phyloP scores from a whole-genome alignment of 2,888 invertebrate genomes.

The Tethea ocularis region DNA sequence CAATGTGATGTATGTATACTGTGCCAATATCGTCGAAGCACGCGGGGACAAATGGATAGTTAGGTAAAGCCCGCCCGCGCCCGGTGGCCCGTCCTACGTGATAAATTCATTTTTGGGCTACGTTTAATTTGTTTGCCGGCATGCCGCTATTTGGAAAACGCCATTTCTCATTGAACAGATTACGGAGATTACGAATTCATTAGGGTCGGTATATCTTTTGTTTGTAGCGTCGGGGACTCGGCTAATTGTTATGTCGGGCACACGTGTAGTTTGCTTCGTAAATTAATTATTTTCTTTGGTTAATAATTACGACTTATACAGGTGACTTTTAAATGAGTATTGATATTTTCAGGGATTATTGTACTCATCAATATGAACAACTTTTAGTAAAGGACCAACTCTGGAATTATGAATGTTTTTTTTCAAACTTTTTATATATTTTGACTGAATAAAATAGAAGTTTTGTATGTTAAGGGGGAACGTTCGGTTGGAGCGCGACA shows the following conservation, averaged over 20 bases:
- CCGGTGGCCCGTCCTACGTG: conserved; percentile 52
- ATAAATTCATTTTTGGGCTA: conserved; percentile 82
- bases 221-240: conserved; percentile 51
- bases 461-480: too few relatives aligned
- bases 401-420: too few relatives aligned
- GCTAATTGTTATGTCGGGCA: conserved; percentile 78
- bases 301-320: not conserved
- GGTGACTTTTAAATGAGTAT: too few relatives aligned
- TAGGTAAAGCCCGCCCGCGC: conserved; percentile 35
- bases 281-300: conserved; percentile 34
- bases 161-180: conserved; percentile 83
- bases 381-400: too few relatives aligned
- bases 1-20: conserved; percentile 5
- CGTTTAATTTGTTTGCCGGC: conserved; percentile 80
- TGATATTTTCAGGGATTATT: too few relatives aligned
- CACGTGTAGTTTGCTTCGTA: conserved; percentile 57
- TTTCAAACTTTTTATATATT: too few relatives aligned
- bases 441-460: too few relatives aligned
- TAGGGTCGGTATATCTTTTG: conserved; percentile 77
- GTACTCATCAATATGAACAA: too few relatives aligned
- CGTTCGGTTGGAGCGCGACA: too few relatives aligned
- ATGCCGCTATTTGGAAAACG: conserved; percentile 70
- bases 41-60: conserved; percentile 60
- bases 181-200: conserved; percentile 82
- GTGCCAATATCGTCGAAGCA: conserved; percentile 37